phyloP scores from a whole-genome alignment of 2,888 invertebrate species.

The Caradrina clavipalpis region DNA sequence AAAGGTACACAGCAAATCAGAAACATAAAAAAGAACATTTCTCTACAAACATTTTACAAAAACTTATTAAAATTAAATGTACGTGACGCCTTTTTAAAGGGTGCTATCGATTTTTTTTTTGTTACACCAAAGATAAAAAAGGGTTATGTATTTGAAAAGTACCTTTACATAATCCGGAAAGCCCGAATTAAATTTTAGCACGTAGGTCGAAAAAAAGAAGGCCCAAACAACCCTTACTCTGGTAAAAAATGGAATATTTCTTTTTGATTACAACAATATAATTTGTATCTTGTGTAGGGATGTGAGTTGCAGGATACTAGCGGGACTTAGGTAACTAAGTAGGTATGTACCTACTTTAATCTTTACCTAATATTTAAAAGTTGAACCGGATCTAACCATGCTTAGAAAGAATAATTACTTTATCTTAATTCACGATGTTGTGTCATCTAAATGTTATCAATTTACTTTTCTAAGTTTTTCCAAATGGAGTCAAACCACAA shows the following conservation, averaged over 20 bases:
- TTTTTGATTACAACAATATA: constrained; percentile 91
- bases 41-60: constrained; percentile 9
- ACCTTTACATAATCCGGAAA: constrained; percentile 87
- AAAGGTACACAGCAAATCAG: neutral
- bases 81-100: constrained; percentile 40
- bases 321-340: constrained; percentile 25
- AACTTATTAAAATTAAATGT: constrained; percentile 40
- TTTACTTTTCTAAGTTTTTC: too few species aligned
- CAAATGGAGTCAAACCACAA: too few species aligned
- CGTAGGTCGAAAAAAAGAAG: constrained; percentile 83
- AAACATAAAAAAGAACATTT: neutral
- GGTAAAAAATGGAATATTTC: constrained; percentile 89
- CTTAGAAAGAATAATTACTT: too few species aligned
- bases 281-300: constrained; percentile 80
- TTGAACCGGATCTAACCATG: too few species aligned
- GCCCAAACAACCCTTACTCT: constrained; percentile 82
- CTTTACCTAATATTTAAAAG: too few species aligned
- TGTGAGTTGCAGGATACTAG: constrained; percentile 57
- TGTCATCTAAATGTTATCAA: too few species aligned
- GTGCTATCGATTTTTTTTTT: constrained; percentile 44
- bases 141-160: constrained; percentile 70
- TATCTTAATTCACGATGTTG: too few species aligned
- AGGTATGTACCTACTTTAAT: too few species aligned
- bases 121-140: constrained; percentile 65
- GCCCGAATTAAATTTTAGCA: constrained; percentile 89